Percentiles rank a stretch among this genome's conserved stretches.
These are phyloP conservation scores for Automeris io DNA, from an alignment of 2,888 invertebrate species.

Conservation along the genomic window DNA sequence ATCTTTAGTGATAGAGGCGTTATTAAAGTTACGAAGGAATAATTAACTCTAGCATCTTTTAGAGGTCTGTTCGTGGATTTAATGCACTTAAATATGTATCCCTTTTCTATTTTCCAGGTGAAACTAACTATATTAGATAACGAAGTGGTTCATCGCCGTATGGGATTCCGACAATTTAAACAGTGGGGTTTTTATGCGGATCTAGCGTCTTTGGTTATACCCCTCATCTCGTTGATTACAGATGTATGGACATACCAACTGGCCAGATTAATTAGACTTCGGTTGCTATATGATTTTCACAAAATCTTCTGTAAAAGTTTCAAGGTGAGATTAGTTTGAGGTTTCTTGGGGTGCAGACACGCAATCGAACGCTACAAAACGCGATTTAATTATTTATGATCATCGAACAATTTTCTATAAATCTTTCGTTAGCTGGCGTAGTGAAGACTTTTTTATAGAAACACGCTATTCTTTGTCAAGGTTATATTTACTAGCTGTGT, in stretches of 20 bases:
- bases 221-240: conserved; percentile 26
- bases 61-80: too few species aligned
- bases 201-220: conserved; percentile 29
- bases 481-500: too few species aligned
- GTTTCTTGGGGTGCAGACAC: not conserved
- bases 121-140: conserved; percentile 29
- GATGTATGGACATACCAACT: conserved; percentile 29
- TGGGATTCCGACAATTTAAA: conserved; percentile 28
- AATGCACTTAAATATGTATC: conserved; percentile 1
- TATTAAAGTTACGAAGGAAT: too few species aligned
- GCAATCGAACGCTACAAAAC: not conserved
- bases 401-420: not conserved
- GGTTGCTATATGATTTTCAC: conserved; percentile 36
- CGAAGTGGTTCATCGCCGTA: conserved; percentile 23
- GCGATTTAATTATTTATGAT: not conserved
- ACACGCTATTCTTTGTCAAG: not conserved
- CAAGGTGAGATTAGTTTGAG: conserved; percentile 25
- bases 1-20: too few species aligned
- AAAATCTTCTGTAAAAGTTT: conserved; percentile 42
- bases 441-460: not conserved
- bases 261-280: conserved; percentile 34
- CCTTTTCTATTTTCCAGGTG: conserved; percentile 25
- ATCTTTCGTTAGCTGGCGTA: not conserved
- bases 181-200: conserved; percentile 37
- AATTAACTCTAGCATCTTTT: too few species aligned